Conservation (phyloP, 2,113 vertebrate species). For the Paradisaea rubra region DNA sequence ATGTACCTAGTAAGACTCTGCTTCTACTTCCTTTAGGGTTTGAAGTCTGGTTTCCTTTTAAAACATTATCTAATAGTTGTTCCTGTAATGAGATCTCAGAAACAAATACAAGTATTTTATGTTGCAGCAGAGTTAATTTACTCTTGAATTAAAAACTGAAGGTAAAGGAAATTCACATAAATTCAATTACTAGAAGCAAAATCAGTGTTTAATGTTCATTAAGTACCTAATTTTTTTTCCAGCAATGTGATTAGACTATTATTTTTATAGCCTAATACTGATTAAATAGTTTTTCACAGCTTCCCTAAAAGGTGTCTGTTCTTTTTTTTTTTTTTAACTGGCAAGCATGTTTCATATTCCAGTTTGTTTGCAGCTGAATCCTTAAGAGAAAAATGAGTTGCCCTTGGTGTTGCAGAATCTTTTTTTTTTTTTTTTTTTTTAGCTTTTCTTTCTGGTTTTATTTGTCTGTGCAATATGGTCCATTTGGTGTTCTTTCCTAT, state of each 20-base stretch:
- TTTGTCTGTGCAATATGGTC: not conserved
- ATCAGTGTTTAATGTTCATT: not conserved
- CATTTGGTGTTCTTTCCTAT: not conserved
- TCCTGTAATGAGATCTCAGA: not conserved
- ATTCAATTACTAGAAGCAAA: not conserved
- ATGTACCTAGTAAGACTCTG: not conserved
- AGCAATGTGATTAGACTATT: not conserved
- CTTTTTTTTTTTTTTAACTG: not conserved
- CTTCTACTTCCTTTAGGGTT: not conserved
- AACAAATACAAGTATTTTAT: not conserved
- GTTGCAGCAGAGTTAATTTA: not conserved
- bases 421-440: no score
- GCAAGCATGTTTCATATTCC: not conserved
- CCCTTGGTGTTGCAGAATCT: not conserved
- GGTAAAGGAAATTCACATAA: not conserved
- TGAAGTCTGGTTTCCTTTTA: not conserved
- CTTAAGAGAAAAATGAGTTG: not conserved
- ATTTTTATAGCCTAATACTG: not conserved
- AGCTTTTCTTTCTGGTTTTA: not conserved
- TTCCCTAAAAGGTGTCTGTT: not conserved
- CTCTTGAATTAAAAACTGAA: not conserved
- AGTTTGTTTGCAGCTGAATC: not conserved
- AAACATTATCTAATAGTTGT: not conserved
- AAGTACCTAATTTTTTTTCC: not conserved
- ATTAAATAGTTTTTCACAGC: not conserved